Base-by-base conservation (phyloP, 2,888 invertebrate species). In the Ophion ventricosus region DNA sequence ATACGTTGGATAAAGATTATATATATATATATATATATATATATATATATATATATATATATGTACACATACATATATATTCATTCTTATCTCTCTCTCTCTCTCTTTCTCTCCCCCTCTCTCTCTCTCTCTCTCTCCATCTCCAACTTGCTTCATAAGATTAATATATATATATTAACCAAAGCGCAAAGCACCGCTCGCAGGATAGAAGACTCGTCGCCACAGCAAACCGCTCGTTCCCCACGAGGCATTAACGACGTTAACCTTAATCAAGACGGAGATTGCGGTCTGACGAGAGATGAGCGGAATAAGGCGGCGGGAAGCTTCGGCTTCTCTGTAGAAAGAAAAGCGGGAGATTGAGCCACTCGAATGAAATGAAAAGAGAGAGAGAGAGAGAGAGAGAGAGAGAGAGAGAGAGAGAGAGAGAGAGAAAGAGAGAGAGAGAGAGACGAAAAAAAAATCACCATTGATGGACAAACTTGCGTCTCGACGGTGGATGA, bases 1-100 rank as follows among this genome's bases (percentile, higher is more conserved):
- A 90, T 87, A 87, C 87, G 83, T 83, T 86, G 88, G 88, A 90
- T 90, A 89, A 91, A 88, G 88, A 89, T 86, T 74, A 26, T 43
- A 11, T 17, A 26, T 66, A 35, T 23, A 23, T 76, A 17, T n/a
- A 23, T n/a, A 56, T 35, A 23, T 10, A 20, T 35, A 23, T 3
- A 8, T 64, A 23, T 29, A n/a, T 66, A 10, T 70, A 25, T 66
- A 26, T 40, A 56, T 66, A 35, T 35, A 35, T 59, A 7, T 25
- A 26, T 69, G 20, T n/a, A 17, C 59, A n/a, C 14, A 17, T 20
- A 49, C 35, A 23, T 10, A 17, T 25, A n/a, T 7, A 7, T 66
- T 8, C 23, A n/a, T 59, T 4, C 66, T 17, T 69, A 25, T 49
- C 49, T n/a, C n/a, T n/a, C n/a, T n/a, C n/a, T 67, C 20, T 43